Percentiles rank a stretch among this genome's conserved stretches.
phyloP scores from a whole-genome alignment of 2,888 invertebrate species.

The Caenorhabditis afra region DNA sequence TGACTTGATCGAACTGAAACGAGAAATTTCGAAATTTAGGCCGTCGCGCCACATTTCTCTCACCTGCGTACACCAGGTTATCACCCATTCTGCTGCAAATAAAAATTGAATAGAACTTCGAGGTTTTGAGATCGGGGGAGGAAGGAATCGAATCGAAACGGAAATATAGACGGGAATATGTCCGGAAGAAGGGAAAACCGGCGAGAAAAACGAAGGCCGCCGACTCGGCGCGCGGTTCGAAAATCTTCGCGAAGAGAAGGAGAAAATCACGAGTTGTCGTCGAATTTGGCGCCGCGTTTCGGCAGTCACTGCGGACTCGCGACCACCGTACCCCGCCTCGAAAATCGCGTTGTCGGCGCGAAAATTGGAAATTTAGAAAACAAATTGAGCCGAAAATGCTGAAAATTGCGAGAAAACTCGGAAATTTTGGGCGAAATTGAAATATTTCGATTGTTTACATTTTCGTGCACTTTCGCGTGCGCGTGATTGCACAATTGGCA shows the following conservation, averaged over 20 bases:
- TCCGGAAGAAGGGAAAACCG: not conserved
- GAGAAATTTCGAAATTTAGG: slow-evolving; percentile 18
- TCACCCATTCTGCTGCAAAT: slow-evolving; percentile 68
- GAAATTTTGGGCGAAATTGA: slow-evolving; percentile 5
- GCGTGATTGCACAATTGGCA: slow-evolving; percentile 15
- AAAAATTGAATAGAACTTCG: not conserved
- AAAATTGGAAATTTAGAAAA: not conserved
- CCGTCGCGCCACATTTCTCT: slow-evolving; percentile 2
- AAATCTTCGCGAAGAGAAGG: slow-evolving; percentile 3
- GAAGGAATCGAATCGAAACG: not conserved
- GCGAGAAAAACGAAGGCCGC: not conserved
- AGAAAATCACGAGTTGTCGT: slow-evolving; percentile 34
- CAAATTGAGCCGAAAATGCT: not conserved
- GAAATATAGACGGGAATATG: not conserved
- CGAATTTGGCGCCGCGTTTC: slow-evolving; percentile 12
- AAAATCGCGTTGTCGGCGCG: not conserved
- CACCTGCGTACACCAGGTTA: slow-evolving; percentile 72
- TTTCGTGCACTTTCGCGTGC: slow-evolving; percentile 23
- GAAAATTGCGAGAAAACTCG: slow-evolving; percentile 12
- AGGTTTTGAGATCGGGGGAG: no score
- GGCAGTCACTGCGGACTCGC: not conserved
- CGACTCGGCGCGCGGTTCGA: not conserved
- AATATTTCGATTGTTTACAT: not conserved
- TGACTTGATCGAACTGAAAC: slow-evolving; percentile 71
- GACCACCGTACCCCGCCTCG: slow-evolving; percentile 14